Evolutionary conservation across 2,888 invertebrate species (phyloP), one percentile per base, ranked within the genome.

Genomic region (Smittia sp.): DNA sequence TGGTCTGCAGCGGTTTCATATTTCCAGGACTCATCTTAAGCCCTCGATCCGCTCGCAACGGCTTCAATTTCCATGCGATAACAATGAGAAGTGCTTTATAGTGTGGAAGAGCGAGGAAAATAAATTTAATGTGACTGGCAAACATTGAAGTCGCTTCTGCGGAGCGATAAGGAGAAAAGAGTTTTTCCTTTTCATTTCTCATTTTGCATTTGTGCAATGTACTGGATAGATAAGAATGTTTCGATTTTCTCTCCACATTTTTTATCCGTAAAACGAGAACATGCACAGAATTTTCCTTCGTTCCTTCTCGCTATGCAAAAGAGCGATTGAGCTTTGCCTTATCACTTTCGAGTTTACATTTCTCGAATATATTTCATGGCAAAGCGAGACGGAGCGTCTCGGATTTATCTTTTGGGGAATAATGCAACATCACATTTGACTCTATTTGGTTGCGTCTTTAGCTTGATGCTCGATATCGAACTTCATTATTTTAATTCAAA

Each of bases 121-220:
- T 69, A 69, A 69, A 69, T 69, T 69, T 69, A 69, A 54, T 69
- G 69, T 69, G 69, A 69, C 41, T 32, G 20, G 69, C 69, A 69
- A 69, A 69, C 58, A 58, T 58, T 58, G 58, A 58, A 58, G 20
- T 54, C 41, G 58, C 58, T 20, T 58, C 58, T 20, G 58, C 22
- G 27, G 69, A 69, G 46, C 46, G 27, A 46, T 18, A 54, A 18
- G 25, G 18, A 54, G 54, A 39, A 69, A 69, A 69, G 54, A 69
- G 41, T 69, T 67, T 67, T 67, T 67, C 67, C 58, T 58, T 58
- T 58, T 46, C 41, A 69, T 69, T 69, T 69, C 69, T 69, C 69
- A 39, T 69, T 69, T 69, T 69, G 69, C 69, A 69, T 69, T 69
- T 69, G 69, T 69, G 69, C 69, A 69, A 69, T 69, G 69, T 69